phyloP scores from a whole-genome alignment of 2,888 invertebrate genomes.

The Protophormia terraenovae region DNA sequence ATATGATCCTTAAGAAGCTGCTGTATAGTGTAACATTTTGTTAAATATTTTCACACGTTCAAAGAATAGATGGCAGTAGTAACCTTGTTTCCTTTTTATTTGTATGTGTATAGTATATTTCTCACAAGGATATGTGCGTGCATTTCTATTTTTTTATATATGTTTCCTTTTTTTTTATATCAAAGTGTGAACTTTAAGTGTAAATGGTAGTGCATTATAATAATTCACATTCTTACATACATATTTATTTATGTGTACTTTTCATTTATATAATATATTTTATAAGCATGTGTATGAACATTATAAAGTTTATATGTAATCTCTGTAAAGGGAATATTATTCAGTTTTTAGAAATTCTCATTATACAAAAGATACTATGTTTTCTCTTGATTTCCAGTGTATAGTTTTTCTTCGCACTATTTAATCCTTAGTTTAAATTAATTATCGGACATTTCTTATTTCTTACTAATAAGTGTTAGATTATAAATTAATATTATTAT shows the following conservation, averaged over 20 bases:
- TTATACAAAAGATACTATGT: too few relatives aligned
- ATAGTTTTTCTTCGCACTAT: too few relatives aligned
- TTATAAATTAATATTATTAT: too few relatives aligned
- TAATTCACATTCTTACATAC: neutral
- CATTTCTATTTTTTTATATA: neutral
- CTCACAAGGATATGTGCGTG: neutral
- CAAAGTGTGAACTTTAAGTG: slow-evolving; percentile 11
- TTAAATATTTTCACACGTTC: slow-evolving; percentile 41
- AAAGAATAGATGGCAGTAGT: slow-evolving; percentile 21
- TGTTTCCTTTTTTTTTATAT: neutral
- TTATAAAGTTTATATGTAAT: neutral
- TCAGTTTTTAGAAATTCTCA: neutral
- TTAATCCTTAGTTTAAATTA: too few relatives aligned
- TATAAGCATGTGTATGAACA: neutral
- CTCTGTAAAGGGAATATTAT: neutral
- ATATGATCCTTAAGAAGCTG: slow-evolving; percentile 6
- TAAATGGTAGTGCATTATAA: neutral
- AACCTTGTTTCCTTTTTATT: slow-evolving; percentile 49
- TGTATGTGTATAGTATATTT: neutral
- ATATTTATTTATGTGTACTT: neutral
- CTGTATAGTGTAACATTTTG: slow-evolving; percentile 3
- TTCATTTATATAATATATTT: too few relatives aligned
- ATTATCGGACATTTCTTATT: too few relatives aligned
- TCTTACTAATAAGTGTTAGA: too few relatives aligned
- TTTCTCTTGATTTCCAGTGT: too few relatives aligned